Evolutionary conservation across 92 coral and sea anemone species (phyloP), one percentile per base, ranked within the genome.

Genomic region (Phenganax marumi): DNA sequence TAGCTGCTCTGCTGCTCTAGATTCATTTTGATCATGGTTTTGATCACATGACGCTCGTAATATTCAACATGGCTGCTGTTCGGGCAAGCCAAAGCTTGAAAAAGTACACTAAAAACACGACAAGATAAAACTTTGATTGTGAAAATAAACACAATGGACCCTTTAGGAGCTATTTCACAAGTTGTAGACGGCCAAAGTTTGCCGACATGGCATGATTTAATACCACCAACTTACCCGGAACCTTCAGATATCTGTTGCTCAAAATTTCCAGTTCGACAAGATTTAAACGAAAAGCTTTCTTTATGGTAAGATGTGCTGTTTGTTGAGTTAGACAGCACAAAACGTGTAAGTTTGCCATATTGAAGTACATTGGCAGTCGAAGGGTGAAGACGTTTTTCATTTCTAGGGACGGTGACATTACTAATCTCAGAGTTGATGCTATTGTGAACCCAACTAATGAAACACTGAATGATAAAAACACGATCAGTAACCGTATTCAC

Each of bases 381-480:
- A 8, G 57, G 13, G 39, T 58, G 12, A 39, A 16, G 14, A 51
- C 49, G 13, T 81, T 25, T 19, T 72, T 46, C 8, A 17, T 21
- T 65, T 21, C 22, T 54, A 93, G 97, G 97, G 68, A 85, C 84
- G 98, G 98, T 70, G 97, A 94, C 83, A 88, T 94, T 11, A 90
- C 97, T 8, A 90, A 86, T 54, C 86, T 94, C 33, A 82, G 84
- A 57, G 87, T 91, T 49, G 88, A 88, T n/a, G 97, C 97, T 26
- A 89, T 94, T 53, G 97, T 94, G 7, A 94, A 94, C 64, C 91
- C 98, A 73, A 94, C 98, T 81, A 94, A 94, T 88, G 98, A 94
- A 68, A 85, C 94, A 22, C 85, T 94, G 17, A 90, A 92, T 72
- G 89, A 77, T 75, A 88, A 84, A 82, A 93, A 93, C 57, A 50